Conservation (phyloP, 2,113 vertebrate genomes). For the Nothocercus julius region DNA sequence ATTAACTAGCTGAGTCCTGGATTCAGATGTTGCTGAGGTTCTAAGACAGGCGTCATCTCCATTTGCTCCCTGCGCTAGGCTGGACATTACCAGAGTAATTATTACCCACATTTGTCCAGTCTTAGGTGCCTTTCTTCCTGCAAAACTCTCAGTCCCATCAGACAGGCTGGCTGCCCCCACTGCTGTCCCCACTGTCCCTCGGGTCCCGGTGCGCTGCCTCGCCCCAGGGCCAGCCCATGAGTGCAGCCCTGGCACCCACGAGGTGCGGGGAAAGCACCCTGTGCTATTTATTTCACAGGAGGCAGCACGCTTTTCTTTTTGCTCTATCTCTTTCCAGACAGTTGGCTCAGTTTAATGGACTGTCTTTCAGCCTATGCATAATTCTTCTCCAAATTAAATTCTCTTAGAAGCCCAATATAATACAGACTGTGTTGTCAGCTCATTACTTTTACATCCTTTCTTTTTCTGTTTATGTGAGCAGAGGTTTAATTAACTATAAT, state of each 20-base stretch:
- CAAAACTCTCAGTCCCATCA: neutral
- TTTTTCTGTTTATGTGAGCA: conserved; percentile 81
- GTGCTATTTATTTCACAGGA: conserved; percentile 59
- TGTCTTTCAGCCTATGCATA: conserved; percentile 78
- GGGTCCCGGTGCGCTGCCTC: neutral
- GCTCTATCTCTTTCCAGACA: conserved; percentile 82
- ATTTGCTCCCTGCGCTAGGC: neutral
- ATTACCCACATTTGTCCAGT: accelerated
- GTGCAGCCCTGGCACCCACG: neutral
- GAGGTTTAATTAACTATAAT: conserved; percentile 84
- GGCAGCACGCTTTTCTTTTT: conserved; percentile 63
- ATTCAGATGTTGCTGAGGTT: neutral
- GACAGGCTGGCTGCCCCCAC: accelerated
- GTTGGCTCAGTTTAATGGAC: conserved; percentile 82
- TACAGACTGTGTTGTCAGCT: conserved; percentile 80
- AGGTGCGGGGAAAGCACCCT: neutral
- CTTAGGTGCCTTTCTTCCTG: neutral
- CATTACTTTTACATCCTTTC: conserved; percentile 84
- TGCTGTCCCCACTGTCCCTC: accelerated
- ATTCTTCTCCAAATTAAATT: conserved; percentile 86
- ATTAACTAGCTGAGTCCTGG: neutral
- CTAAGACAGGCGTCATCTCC: neutral
- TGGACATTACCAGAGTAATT: neutral
- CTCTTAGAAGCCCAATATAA: conserved; percentile 79
- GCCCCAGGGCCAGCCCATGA: neutral